Percentiles rank a stretch among this genome's conserved stretches.
Evolutionary conservation across 2,888 invertebrate species (phyloP).

Genomic region (Spialia ferax): DNA sequence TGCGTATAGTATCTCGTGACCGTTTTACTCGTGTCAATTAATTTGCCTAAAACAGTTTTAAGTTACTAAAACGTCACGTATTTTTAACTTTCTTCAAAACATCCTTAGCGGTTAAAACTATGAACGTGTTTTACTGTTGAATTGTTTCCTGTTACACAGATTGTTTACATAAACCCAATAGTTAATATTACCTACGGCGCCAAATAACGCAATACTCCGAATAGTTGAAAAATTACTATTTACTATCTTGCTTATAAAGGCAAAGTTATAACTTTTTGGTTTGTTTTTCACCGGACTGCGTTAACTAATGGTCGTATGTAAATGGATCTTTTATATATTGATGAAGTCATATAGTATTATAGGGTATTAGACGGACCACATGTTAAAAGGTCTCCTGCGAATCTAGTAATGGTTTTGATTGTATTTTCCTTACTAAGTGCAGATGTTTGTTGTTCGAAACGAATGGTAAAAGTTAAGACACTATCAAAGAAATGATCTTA

Average conservation of each 20-base stretch:
- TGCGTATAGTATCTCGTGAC: neutral
- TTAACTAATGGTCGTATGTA: neutral
- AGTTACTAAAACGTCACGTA: neutral
- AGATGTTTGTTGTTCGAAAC: too few relatives aligned
- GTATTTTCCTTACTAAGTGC: too few relatives aligned
- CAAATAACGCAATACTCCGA: neutral
- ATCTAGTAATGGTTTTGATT: neutral
- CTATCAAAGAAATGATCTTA: too few relatives aligned
- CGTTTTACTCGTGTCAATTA: conserved; percentile 4
- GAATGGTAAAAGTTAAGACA: too few relatives aligned
- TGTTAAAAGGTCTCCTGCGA: neutral
- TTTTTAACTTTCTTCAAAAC: neutral
- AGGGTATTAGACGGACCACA: neutral
- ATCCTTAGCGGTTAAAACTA: neutral
- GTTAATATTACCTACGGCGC: neutral
- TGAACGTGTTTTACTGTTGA: neutral
- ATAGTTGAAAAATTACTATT: neutral
- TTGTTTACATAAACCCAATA: neutral
- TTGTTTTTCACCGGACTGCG: neutral
- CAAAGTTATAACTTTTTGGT: neutral
- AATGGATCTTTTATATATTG: neutral
- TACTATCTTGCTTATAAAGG: neutral
- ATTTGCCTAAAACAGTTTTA: neutral
- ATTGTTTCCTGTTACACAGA: neutral
- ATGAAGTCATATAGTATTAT: neutral